A percentile compares a stretch with the other conserved stretches of the same genome.
These are phyloP conservation scores for Formica aserva DNA, from an alignment of 2,888 invertebrate species.

Conservation along the genomic window DNA sequence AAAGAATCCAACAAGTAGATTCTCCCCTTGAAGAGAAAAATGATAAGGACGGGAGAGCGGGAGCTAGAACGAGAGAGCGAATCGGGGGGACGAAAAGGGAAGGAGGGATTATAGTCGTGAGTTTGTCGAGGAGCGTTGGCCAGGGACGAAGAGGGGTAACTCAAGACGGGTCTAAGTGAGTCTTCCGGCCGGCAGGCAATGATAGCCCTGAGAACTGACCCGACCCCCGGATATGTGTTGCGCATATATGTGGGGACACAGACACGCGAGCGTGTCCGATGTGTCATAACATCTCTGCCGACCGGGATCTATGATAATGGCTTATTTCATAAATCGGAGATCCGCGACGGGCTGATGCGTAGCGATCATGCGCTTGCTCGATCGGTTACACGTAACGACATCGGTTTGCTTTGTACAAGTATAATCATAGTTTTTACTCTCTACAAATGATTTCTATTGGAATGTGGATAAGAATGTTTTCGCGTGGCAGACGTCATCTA, in stretches of 20 bases:
- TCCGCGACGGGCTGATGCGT: constrained; percentile 51
- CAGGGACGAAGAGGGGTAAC: constrained; percentile 83
- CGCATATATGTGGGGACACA: constrained; percentile 80
- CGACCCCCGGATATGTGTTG: constrained; percentile 85
- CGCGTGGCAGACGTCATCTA: neutral
- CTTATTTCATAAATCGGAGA: constrained; percentile 75
- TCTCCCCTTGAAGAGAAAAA: constrained; percentile 58
- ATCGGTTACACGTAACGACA: neutral
- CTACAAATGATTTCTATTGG: neutral
- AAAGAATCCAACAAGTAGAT: constrained; percentile 67
- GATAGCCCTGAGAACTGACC: constrained; percentile 86
- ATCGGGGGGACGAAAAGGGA: constrained; percentile 68
- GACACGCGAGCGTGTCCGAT: constrained; percentile 68
- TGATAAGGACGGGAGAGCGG: constrained; percentile 59
- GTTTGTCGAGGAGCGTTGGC: constrained; percentile 73
- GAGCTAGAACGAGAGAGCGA: constrained; percentile 57
- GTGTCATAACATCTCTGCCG: constrained; percentile 81
- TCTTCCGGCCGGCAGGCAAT: constrained; percentile 85
- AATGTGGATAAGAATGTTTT: constrained; percentile 21
- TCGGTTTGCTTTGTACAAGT: neutral
- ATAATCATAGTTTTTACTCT: neutral
- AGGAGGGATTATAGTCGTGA: constrained; percentile 76
- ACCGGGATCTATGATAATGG: constrained; percentile 61
- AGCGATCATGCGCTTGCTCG: constrained; percentile 12
- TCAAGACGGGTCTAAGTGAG: constrained; percentile 86